Evolutionary conservation across 2,113 vertebrate species (phyloP).

Genomic region (Sphaerodactylus townsendi): DNA sequence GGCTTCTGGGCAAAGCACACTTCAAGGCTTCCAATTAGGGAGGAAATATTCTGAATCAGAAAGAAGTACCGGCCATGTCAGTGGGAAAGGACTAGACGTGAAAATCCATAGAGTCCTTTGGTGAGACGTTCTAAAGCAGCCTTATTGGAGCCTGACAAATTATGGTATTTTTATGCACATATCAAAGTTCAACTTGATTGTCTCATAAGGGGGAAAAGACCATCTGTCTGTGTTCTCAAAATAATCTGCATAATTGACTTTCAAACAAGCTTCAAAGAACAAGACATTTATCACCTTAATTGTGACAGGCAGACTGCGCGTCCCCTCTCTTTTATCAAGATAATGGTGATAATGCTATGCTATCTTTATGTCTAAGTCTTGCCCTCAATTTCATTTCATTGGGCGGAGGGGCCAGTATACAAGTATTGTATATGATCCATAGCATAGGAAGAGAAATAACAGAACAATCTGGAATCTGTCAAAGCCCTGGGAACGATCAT

Average conservation of each 20-base stretch:
- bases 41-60: constrained; percentile 35
- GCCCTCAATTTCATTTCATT: constrained; percentile 50
- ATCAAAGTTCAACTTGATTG: constrained; percentile 80
- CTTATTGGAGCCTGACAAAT: constrained; percentile 73
- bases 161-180: constrained; percentile 71
- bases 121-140: constrained; percentile 66
- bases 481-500: neutral
- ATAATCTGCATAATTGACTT: constrained; percentile 86
- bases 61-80: constrained; percentile 56
- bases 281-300: constrained; percentile 79
- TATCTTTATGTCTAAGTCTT: constrained; percentile 62
- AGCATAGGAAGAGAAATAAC: neutral
- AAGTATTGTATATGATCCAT: neutral
- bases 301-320: constrained; percentile 72
- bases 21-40: constrained; percentile 59
- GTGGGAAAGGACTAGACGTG: constrained; percentile 71
- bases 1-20: constrained; percentile 74
- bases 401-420: neutral
- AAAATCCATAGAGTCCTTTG: constrained; percentile 70
- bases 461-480: neutral
- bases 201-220: constrained; percentile 73
- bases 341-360: constrained; percentile 62
- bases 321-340: constrained; percentile 73
- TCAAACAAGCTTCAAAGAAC: constrained; percentile 78
- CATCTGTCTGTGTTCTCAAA: constrained; percentile 81